Conservation (phyloP, 2,797 vertebrate species). For the Betta splendens region DNA sequence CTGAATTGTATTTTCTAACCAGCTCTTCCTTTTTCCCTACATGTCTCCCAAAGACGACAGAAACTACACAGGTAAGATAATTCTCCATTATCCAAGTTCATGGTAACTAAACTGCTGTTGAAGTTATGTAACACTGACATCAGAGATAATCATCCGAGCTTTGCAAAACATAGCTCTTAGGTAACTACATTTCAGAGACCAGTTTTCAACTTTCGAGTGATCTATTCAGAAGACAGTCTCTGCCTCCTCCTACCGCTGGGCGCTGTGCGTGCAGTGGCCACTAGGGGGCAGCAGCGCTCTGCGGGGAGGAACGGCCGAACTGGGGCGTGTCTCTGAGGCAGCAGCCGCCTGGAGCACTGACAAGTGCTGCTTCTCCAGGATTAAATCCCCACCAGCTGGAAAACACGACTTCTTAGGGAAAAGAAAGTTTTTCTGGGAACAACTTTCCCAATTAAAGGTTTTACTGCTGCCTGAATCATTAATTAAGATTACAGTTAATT, state of each 20-base stretch:
- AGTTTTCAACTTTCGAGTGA: too few relatives aligned
- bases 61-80: constrained; percentile 81
- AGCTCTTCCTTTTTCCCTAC: constrained; percentile 21
- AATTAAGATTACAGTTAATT: constrained; percentile 5
- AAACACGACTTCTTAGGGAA: neutral
- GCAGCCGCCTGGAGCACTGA: neutral
- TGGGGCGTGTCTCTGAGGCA: constrained; percentile 1
- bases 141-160: too few relatives aligned
- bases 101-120: neutral
- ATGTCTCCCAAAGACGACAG: constrained; percentile 73
- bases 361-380: neutral
- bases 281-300: constrained; percentile 56
- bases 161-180: too few relatives aligned
- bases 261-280: constrained; percentile 26
- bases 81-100: neutral
- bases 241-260: neutral
- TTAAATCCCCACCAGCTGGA: constrained; percentile 19
- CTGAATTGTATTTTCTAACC: constrained; percentile 12
- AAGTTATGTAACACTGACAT: too few relatives aligned
- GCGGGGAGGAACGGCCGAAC: neutral
- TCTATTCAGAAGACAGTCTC: too few relatives aligned
- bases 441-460: constrained; percentile 18
- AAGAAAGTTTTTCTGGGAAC: neutral
- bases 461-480: constrained; percentile 11
- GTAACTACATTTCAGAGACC: too few relatives aligned